Conservation (phyloP, 2,797 vertebrate species). For the Botia almorhae region DNA sequence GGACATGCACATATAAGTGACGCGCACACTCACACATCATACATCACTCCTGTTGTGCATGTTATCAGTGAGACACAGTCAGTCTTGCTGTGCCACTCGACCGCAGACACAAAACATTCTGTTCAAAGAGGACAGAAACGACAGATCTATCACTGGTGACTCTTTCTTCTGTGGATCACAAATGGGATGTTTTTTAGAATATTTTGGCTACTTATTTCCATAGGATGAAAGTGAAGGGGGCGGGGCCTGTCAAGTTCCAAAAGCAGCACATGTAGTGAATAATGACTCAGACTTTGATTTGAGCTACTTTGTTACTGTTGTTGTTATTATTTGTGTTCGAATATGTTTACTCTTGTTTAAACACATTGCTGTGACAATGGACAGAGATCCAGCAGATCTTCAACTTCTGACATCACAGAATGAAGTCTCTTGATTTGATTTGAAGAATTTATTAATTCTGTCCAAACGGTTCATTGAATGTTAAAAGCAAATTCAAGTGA, state of each 20-base stretch:
- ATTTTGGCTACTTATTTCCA: too few species aligned
- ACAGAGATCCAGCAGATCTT: constrained; percentile 22
- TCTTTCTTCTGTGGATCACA: too few species aligned
- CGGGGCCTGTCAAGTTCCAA: neutral
- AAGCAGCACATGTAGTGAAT: too few species aligned
- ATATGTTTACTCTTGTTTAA: neutral
- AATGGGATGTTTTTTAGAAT: too few species aligned
- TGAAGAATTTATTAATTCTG: neutral
- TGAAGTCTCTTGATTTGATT: neutral
- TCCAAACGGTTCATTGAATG: neutral
- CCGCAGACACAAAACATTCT: neutral
- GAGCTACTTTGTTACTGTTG: constrained; percentile 9
- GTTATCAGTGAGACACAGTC: neutral
- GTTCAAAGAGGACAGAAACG: neutral
- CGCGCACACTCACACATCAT: neutral
- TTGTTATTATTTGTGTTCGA: neutral
- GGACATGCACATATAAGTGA: neutral
- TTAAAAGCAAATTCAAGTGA: neutral
- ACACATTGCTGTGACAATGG: constrained; percentile 31
- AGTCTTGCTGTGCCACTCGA: neutral
- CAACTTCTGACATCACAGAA: constrained; percentile 26
- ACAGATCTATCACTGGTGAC: too few species aligned
- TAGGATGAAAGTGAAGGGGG: neutral
- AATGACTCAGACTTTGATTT: too few species aligned
- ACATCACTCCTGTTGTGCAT: neutral